Conservation (phyloP, 2,888 invertebrate genomes). For the Neria commutata region DNA sequence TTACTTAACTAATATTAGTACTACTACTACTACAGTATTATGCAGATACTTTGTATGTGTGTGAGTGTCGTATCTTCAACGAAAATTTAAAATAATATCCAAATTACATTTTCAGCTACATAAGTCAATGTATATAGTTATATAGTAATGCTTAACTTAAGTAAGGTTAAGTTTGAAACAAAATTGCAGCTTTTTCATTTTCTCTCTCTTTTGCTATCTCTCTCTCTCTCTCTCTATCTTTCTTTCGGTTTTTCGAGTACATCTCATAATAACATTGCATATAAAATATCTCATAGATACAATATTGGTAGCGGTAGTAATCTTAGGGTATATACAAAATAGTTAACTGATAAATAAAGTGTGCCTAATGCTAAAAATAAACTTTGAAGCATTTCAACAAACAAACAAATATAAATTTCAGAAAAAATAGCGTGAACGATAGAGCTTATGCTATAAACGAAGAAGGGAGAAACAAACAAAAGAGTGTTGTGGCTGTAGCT, state of each 20-base stretch:
- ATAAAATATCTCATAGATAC: background rate
- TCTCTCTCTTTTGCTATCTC: background rate
- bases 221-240: too few species aligned
- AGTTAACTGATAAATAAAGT: background rate
- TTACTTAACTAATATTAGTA: too few species aligned
- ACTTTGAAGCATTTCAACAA: background rate
- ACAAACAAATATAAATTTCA: background rate
- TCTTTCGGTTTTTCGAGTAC: too few species aligned
- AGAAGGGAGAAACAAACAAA: too few species aligned
- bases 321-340: too few species aligned
- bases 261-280: background rate
- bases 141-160: background rate
- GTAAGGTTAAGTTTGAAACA: background rate
- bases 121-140: background rate
- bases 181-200: background rate
- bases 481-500: too few species aligned
- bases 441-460: too few species aligned
- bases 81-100: background rate
- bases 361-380: background rate
- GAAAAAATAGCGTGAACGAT: too few species aligned
- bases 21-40: too few species aligned
- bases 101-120: background rate
- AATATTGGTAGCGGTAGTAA: background rate
- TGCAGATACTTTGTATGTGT: background rate
- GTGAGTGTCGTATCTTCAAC: background rate